Base-by-base conservation (phyloP, 2,888 invertebrate genomes). In the Perithous albicinctus region DNA sequence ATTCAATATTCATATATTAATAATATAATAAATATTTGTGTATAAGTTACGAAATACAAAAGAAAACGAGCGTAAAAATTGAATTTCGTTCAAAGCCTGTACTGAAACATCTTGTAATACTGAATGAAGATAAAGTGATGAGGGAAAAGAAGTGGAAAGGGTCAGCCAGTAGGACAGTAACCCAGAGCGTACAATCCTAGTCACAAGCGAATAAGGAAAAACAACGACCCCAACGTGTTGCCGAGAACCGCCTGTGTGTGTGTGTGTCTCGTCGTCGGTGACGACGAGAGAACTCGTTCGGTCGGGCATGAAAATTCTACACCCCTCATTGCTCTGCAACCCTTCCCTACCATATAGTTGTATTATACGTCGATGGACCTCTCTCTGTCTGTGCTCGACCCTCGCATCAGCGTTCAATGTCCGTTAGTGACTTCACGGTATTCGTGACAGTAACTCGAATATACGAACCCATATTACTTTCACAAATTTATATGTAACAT, bases 211-310 rank as follows among this genome's bases (percentile, higher is more conserved):
- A 38, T 26, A 64, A 63, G 35, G 15, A 29, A 41, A 93, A 92
- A 87, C 94, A 93, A 89, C 94, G 94, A 85, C 94, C 93, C 85
- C 94, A 93, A 85, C 94, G 94, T n/a, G n/a, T 84, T 94, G 94
- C 89, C 94, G 94, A 89, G 93, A n/a, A n/a, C 93, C 10, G 87
- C 93, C 93, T n/a, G 92, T 10, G 93, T 77, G 93, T n/a, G 92
- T 10, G 93, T 77, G 93, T 63, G 38, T 93, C 92, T 86, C 79
- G 82, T 56, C 73, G 84, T 80, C 74, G 77, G 76, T 77, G 83
- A 80, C 74, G 82, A 78, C 64, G 78, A 56, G 48, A 70, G 78
- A 78, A 79, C 73, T 84, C 81, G 85, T 83, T 87, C 86, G 85
- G 85, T 86, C 86, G 86, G 85, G 89, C 88, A 88, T 90, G 88